Percentiles rank a stretch among this genome's conserved stretches.
Evolutionary conservation across 37 sponge, comb jelly and placozoan genomes (phyloP).

Genomic region (Oopsacas minuta): DNA sequence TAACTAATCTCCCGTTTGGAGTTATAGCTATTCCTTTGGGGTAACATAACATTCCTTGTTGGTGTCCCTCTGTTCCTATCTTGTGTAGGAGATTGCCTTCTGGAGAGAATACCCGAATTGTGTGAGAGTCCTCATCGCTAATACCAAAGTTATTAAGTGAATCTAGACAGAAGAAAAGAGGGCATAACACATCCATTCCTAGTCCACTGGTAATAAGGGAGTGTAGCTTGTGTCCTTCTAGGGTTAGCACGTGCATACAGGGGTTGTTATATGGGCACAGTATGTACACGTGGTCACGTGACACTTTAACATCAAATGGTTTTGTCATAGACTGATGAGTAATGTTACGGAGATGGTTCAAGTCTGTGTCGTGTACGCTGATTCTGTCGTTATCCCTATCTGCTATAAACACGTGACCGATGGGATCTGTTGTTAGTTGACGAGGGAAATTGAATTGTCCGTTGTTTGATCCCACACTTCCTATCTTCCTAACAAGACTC

Average conservation of each 20-base stretch:
- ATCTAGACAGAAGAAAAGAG: neutral
- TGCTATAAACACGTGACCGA: neutral
- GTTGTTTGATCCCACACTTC: neutral
- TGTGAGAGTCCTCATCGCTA: neutral
- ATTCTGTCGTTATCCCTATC: constrained; percentile 11
- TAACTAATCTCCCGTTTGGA: neutral
- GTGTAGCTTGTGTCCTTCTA: neutral
- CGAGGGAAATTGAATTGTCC: neutral
- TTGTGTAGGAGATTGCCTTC: neutral
- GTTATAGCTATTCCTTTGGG: neutral
- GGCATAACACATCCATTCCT: neutral
- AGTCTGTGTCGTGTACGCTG: neutral
- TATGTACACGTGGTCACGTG: neutral
- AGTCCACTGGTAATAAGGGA: neutral
- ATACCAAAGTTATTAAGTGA: neutral
- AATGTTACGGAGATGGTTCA: neutral
- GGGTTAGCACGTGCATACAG: neutral
- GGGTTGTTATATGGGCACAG: neutral
- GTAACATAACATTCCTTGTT: neutral
- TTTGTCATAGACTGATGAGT: neutral
- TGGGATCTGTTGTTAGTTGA: neutral
- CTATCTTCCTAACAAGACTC: neutral
- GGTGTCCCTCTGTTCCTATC: neutral
- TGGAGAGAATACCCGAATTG: neutral
- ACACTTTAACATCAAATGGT: neutral